phyloP scores from a whole-genome alignment of 2,113 vertebrate genomes.

The Vireo altiloquus region DNA sequence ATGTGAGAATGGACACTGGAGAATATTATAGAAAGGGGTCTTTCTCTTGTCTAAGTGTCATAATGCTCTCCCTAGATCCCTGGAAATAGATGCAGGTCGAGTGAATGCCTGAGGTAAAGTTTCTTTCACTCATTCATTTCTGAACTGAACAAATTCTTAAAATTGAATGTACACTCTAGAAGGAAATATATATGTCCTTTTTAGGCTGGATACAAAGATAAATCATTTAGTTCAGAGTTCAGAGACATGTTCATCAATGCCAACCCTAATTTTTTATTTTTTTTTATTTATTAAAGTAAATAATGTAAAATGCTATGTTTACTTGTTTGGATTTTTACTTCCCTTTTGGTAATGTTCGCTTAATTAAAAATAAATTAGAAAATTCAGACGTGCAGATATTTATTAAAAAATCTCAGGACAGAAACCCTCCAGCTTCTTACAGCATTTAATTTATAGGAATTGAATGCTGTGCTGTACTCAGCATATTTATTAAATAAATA shows the following conservation, averaged over 20 bases:
- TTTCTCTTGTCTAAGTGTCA: background rate
- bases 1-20: background rate
- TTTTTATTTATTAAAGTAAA: background rate
- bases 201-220: background rate
- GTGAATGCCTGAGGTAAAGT: background rate
- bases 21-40: background rate
- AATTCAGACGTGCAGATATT: background rate
- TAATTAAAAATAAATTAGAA: conserved; percentile 19
- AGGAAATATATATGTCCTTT: background rate
- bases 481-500: conserved; percentile 16
- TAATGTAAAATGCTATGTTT: background rate
- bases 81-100: background rate
- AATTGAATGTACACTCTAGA: background rate
- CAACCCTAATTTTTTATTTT: background rate
- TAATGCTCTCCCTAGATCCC: background rate
- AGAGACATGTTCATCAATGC: background rate
- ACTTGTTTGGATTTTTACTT: background rate
- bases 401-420: background rate
- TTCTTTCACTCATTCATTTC: background rate
- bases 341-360: background rate
- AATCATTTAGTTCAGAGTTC: background rate
- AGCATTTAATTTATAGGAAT: background rate
- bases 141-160: background rate
- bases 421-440: background rate
- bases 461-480: background rate